Evolutionary conservation across 2,888 invertebrate genomes (phyloP).

Genomic region (Drosophila paranaensis): DNA sequence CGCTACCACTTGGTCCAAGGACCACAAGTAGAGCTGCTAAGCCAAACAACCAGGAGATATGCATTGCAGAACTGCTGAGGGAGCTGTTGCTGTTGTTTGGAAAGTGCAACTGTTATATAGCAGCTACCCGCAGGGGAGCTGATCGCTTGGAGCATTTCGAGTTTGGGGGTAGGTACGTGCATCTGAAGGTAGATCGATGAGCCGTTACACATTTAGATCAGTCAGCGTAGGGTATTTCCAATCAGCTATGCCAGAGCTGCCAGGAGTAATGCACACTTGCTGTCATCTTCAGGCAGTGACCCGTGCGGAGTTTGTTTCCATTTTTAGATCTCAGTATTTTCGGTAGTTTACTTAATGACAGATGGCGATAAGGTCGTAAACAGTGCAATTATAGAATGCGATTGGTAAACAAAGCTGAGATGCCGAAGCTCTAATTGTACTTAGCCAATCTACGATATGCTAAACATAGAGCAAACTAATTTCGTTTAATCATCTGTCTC

Average conservation of each 20-base stretch:
- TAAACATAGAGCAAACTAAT: not conserved
- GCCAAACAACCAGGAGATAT: slow-evolving; percentile 6
- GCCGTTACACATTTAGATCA: not conserved
- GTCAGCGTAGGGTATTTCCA: slow-evolving; percentile 12
- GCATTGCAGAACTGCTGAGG: slow-evolving; percentile 22
- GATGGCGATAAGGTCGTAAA: slow-evolving; percentile 14
- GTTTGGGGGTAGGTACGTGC: not conserved
- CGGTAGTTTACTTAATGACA: slow-evolving; percentile 36
- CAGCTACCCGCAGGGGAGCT: not conserved
- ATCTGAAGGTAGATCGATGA: not conserved
- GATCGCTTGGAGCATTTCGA: slow-evolving; percentile 6
- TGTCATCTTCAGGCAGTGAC: slow-evolving; percentile 22
- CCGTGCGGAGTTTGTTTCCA: slow-evolving; percentile 35
- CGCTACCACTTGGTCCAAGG: not conserved
- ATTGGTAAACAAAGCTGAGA: not conserved
- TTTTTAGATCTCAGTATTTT: slow-evolving; percentile 20
- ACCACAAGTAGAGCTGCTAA: slow-evolving; percentile 2
- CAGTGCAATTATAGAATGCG: not conserved
- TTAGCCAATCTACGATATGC: not conserved
- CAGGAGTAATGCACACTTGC: not conserved
- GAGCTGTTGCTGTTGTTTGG: slow-evolving; percentile 7
- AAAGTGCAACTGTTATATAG: slow-evolving; percentile 30
- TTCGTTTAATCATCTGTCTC: not conserved
- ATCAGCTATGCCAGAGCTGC: not conserved
- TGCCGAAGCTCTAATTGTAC: not conserved